A percentile compares a stretch with the other conserved stretches of the same genome.
These are phyloP conservation scores for Emydocephalus ijimae DNA, from an alignment of 2,113 vertebrate species.

Conservation along the genomic window DNA sequence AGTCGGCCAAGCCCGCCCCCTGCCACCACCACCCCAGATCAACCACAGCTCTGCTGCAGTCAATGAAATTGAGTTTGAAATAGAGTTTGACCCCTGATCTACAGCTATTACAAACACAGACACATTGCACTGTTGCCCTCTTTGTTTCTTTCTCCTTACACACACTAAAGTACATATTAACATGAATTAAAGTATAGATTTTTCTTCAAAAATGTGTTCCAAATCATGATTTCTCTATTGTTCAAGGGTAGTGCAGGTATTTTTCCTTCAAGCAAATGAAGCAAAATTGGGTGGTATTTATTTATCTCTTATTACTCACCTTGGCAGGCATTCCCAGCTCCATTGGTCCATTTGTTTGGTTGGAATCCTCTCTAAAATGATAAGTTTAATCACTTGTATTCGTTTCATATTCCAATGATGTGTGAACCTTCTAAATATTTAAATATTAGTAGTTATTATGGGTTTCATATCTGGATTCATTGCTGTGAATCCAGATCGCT, in stretches of 20 bases:
- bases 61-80: no score
- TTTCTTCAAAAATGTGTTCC: not conserved
- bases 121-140: not conserved
- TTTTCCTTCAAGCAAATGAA: not conserved
- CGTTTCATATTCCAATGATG: not conserved
- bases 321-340: slow-evolving; percentile 56
- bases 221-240: not conserved
- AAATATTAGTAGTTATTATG: not conserved
- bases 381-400: slow-evolving; percentile 20
- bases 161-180: not conserved
- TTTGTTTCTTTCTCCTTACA: not conserved
- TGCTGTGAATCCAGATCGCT: not conserved
- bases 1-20: no score
- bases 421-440: not conserved
- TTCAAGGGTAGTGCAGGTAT: no score
- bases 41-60: no score
- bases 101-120: not conserved
- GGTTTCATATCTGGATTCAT: not conserved
- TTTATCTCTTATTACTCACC: slow-evolving; percentile 60
- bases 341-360: slow-evolving; percentile 62
- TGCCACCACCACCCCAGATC: no score
- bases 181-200: not conserved
- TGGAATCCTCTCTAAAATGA: slow-evolving; percentile 70
- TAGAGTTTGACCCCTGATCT: not conserved
- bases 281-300: not conserved